Conservation (phyloP, 2,888 invertebrate genomes). For the Leptarthrus brevirostris region DNA sequence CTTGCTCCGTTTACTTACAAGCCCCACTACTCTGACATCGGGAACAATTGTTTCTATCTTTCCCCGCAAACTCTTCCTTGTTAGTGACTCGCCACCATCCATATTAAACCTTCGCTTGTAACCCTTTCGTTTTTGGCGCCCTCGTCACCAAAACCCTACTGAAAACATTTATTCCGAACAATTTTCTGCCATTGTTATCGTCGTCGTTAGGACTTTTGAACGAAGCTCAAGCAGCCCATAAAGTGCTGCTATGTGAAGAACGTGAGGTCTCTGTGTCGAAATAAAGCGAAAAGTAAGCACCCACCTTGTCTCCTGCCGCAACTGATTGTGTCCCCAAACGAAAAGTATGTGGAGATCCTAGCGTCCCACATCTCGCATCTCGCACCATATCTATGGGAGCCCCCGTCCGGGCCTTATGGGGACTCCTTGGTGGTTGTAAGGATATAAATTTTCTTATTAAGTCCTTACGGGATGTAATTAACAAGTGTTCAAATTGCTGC, state of each 20-base stretch:
- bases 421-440: background rate
- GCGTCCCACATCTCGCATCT: slow-evolving; percentile 23
- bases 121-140: slow-evolving; percentile 13
- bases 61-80: background rate
- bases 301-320: slow-evolving; percentile 11
- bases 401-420: background rate
- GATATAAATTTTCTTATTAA: slow-evolving; percentile 47
- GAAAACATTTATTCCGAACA: slow-evolving; percentile 44
- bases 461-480: slow-evolving; percentile 45
- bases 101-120: slow-evolving; percentile 19
- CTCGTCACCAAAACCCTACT: background rate
- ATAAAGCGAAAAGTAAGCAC: slow-evolving; percentile 40
- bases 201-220: slow-evolving; percentile 45
- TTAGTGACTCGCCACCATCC: slow-evolving; percentile 1
- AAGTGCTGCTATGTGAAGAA: slow-evolving; percentile 31
- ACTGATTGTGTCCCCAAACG: slow-evolving; percentile 8
- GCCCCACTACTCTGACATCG: background rate
- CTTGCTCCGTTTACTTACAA: background rate
- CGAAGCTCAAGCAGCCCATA: slow-evolving; percentile 31
- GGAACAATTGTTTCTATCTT: slow-evolving; percentile 26
- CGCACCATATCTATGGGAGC: too few species aligned
- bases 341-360: slow-evolving; percentile 2
- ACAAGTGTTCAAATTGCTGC: slow-evolving; percentile 47
- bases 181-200: slow-evolving; percentile 45
- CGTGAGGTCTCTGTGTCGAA: slow-evolving; percentile 27